These are phyloP conservation scores for Sebastes variabilis DNA, from an alignment of 2,797 vertebrate genomes.

Conservation along the genomic window DNA sequence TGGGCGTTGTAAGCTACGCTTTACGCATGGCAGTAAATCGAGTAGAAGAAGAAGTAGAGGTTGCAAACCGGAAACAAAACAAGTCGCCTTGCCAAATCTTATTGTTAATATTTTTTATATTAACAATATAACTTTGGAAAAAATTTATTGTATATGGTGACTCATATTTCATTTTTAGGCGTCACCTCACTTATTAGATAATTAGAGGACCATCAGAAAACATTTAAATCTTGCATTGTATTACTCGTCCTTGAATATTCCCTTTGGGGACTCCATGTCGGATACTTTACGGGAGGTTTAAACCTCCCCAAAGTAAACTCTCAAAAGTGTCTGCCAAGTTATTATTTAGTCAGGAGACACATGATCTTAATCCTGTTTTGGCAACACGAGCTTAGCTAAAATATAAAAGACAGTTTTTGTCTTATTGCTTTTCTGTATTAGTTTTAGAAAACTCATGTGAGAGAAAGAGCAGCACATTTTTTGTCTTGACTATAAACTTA, in stretches of 20 bases:
- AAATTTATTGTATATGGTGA: not conserved
- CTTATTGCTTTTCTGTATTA: not conserved
- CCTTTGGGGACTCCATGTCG: not conserved
- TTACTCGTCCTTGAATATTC: slow-evolving; percentile 26
- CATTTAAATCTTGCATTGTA: slow-evolving; percentile 6
- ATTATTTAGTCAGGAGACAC: slow-evolving; percentile 28
- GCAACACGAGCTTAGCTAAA: not conserved
- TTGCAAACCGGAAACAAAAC: too few relatives aligned
- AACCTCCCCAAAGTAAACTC: slow-evolving; percentile 6
- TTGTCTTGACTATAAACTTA: not conserved
- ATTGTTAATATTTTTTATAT: not conserved
- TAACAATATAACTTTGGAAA: not conserved
- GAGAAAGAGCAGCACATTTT: not conserved
- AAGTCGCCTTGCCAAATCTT: too few relatives aligned
- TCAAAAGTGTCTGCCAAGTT: slow-evolving; percentile 24
- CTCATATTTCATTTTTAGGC: not conserved
- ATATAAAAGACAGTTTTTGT: not conserved
- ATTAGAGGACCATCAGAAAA: not conserved
- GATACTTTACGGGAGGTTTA: slow-evolving; percentile 2
- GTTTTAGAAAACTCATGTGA: not conserved
- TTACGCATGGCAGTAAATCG: too few relatives aligned
- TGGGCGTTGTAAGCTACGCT: too few relatives aligned
- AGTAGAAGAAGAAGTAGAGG: too few relatives aligned
- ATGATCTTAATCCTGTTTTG: slow-evolving; percentile 28
- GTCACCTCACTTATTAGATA: not conserved